Percentiles rank a stretch among this genome's conserved stretches.
These are phyloP conservation scores for Chaetops frenatus DNA, from an alignment of 2,113 vertebrate species.

Conservation along the genomic window DNA sequence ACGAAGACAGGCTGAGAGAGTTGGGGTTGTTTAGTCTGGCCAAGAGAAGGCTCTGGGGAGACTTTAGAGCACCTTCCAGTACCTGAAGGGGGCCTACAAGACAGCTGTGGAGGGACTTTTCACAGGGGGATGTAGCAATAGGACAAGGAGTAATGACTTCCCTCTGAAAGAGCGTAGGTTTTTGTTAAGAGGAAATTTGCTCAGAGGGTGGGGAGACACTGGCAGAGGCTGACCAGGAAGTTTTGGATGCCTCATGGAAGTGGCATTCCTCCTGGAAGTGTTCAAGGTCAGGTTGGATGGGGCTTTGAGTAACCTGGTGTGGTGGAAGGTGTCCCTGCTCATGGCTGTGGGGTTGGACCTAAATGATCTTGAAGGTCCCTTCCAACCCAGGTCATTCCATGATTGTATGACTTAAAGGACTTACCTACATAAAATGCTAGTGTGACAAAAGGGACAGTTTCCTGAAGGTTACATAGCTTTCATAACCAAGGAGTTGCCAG, in stretches of 20 bases:
- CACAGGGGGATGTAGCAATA: not conserved
- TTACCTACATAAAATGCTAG: fast-evolving
- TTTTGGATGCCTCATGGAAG: not conserved
- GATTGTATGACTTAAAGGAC: not conserved
- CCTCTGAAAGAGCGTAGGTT: not conserved
- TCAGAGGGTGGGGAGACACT: not conserved
- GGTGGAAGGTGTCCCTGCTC: not conserved
- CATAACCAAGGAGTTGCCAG: not conserved
- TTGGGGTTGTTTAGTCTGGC: not conserved
- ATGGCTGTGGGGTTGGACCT: not conserved
- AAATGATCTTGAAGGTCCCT: not conserved
- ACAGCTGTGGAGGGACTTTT: not conserved
- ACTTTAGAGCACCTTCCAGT: not conserved
- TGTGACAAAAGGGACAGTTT: not conserved
- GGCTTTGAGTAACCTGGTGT: not conserved
- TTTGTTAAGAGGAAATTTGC: not conserved
- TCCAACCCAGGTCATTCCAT: not conserved
- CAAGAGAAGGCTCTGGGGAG: not conserved
- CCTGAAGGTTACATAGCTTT: not conserved
- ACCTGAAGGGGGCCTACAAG: not conserved
- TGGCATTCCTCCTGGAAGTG: too few species aligned
- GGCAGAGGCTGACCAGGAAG: not conserved
- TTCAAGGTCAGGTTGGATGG: not conserved
- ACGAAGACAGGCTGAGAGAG: not conserved
- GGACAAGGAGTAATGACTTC: not conserved